Percentiles rank a stretch among this genome's conserved stretches.
These are phyloP conservation scores for Cnemophilus loriae DNA, from an alignment of 2,113 vertebrate species.

Conservation along the genomic window DNA sequence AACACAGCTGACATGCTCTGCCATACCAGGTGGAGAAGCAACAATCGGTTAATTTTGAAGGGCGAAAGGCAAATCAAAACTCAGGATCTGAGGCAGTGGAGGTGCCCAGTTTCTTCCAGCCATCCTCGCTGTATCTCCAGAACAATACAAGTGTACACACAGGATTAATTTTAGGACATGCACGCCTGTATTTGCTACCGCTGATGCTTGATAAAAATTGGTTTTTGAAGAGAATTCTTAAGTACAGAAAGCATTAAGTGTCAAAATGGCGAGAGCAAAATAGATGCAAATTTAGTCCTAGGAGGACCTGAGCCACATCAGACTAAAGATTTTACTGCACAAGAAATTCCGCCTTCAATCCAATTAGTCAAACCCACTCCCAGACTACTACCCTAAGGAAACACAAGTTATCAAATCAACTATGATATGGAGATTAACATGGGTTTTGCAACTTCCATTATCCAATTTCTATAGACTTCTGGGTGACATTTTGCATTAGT, in stretches of 20 bases:
- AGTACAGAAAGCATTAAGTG: background rate
- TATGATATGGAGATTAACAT: background rate
- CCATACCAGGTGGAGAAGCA: conserved; percentile 54
- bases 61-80: conserved; percentile 53
- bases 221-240: conserved; percentile 15
- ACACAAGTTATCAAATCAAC: background rate
- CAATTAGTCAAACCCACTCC: background rate
- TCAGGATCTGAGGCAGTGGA: conserved; percentile 9
- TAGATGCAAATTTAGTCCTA: conserved; percentile 36
- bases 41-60: conserved; percentile 56
- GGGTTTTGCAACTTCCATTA: background rate
- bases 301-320: conserved; percentile 28
- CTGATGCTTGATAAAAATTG: conserved; percentile 4
- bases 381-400: background rate
- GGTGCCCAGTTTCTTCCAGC: conserved; percentile 51
- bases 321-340: background rate
- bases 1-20: conserved; percentile 60
- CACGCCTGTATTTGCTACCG: conserved; percentile 47
- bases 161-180: conserved; percentile 54
- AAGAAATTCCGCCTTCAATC: conserved; percentile 49
- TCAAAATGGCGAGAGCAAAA: conserved; percentile 24
- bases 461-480: background rate
- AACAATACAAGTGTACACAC: conserved; percentile 62
- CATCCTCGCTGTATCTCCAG: conserved; percentile 45
- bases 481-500: background rate